A percentile compares a stretch with the other conserved stretches of the same genome.
phyloP scores from a whole-genome alignment of 2,888 invertebrate genomes.

The Boloria selene region DNA sequence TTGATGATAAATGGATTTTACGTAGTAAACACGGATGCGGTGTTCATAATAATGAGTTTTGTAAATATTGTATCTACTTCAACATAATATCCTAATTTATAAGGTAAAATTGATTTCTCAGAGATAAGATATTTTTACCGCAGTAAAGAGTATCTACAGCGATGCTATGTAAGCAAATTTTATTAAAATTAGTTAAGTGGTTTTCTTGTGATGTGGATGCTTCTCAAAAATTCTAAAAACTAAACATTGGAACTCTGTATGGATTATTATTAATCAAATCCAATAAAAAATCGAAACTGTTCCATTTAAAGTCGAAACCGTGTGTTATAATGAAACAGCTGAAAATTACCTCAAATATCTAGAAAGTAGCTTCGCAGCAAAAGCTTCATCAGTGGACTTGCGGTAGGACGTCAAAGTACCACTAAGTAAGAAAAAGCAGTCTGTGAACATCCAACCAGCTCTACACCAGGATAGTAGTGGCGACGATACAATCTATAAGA shows the following conservation, averaged over 20 bases:
- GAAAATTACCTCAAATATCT: conserved; percentile 82
- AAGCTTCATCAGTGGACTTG: conserved; percentile 76
- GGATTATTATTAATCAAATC: too few relatives aligned
- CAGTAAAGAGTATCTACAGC: too few relatives aligned
- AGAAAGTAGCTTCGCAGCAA: conserved; percentile 83
- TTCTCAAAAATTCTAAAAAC: too few relatives aligned
- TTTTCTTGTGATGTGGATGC: too few relatives aligned
- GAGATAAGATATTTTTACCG: too few relatives aligned
- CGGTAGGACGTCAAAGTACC: conserved; percentile 85
- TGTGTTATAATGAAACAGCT: background rate
- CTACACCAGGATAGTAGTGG: conserved; percentile 84
- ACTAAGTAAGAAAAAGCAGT: conserved; percentile 85
- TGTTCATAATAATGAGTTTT: conserved; percentile 1
- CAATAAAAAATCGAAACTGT: background rate
- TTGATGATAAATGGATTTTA: background rate
- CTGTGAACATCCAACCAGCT: conserved; percentile 85
- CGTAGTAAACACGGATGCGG: conserved; percentile 5
- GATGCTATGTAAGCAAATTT: too few relatives aligned
- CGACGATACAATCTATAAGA: conserved; percentile 76
- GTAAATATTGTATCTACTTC: conserved; percentile 8
- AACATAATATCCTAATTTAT: background rate
- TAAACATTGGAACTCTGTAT: too few relatives aligned
- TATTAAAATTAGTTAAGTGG: too few relatives aligned
- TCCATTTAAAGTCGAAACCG: background rate
- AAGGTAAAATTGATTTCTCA: too few relatives aligned